Conservation (phyloP, 2,113 vertebrate species). For the Etia nguti region DNA sequence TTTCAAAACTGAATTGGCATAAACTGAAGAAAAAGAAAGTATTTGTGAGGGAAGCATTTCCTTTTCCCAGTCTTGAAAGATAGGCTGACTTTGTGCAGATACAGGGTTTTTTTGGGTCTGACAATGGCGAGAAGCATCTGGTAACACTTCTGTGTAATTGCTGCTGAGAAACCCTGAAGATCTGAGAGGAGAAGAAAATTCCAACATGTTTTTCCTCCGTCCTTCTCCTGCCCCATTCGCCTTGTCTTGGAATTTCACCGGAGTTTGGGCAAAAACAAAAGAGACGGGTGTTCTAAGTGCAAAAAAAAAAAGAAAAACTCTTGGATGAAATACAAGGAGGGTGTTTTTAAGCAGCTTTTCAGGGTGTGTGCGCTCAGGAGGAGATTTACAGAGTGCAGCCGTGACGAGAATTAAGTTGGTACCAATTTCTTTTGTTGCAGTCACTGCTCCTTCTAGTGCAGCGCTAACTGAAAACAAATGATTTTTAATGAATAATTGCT, state of each 20-base stretch:
- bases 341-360: slow-evolving; percentile 6
- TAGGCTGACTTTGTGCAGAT: slow-evolving; percentile 54
- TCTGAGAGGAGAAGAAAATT: slow-evolving; percentile 68
- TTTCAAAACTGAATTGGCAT: neutral
- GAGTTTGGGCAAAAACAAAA: slow-evolving; percentile 53
- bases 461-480: neutral
- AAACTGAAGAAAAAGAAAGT: neutral
- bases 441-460: neutral
- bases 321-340: slow-evolving; percentile 30
- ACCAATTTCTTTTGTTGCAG: neutral
- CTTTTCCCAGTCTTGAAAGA: neutral
- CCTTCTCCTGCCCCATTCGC: slow-evolving; percentile 45
- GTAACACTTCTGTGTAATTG: slow-evolving; percentile 70
- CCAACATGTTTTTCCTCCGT: slow-evolving; percentile 61
- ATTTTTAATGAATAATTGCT: neutral
- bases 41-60: neutral
- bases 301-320: neutral
- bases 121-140: slow-evolving; percentile 61
- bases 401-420: neutral
- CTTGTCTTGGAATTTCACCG: slow-evolving; percentile 51
- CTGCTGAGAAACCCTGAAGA: slow-evolving; percentile 70
- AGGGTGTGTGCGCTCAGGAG: neutral
- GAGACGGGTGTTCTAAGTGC: slow-evolving; percentile 40
- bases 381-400: slow-evolving; percentile 19
- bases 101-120: slow-evolving; percentile 25